Base-by-base conservation (phyloP, 2,888 invertebrate species). In the Fissipunctia ypsillon region DNA sequence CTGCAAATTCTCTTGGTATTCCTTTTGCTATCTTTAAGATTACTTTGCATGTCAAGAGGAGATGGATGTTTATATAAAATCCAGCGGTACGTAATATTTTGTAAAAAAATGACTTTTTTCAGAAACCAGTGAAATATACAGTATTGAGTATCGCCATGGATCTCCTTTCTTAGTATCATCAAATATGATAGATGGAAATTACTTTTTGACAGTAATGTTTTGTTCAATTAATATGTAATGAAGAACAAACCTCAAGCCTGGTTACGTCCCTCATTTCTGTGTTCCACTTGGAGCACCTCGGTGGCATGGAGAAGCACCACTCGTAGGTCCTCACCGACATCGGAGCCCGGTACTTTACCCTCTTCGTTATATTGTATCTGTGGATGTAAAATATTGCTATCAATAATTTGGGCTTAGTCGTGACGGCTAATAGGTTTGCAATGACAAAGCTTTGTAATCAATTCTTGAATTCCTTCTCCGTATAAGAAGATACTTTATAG, bases 241-340 rank as follows among this genome's bases (percentile, higher is more conserved):
- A 48, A 16, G 3, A 64, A 50, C 84, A 14, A 93, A 98, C 98
- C 96, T 97, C 97, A 76, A 97, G 96, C 89, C 97, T 97, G 88
- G 97, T 97, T 78, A 97, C 97, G 88, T 97, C 97, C 83, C 97
- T 97, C 96, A 97, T 96, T 93, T 97, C 97, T 19, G 97, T 97
- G 88, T 96, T 97, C 92, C 97, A 98, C 88, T 96, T 97, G 60
- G 98, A 97, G 90, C 98, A 98, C 80, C 98, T 95, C n/a, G 98
- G 98, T 10, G 98, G 98, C 88, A 98, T 96, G 78, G 97, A 97
- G 88, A 98, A 94, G 89, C 98, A 98, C 98, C 98, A 98, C 85
- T 97, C 97, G 90, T 97, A 98, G 3, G 97, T 97, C 79, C 98
- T 96, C 65, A 98, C 97, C 6, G 97, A 95, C 91, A 97, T 97